A percentile compares a stretch with the other conserved stretches of the same genome.
phyloP scores from a whole-genome alignment of 2,113 vertebrate species.

The Burhinus oedicnemus region DNA sequence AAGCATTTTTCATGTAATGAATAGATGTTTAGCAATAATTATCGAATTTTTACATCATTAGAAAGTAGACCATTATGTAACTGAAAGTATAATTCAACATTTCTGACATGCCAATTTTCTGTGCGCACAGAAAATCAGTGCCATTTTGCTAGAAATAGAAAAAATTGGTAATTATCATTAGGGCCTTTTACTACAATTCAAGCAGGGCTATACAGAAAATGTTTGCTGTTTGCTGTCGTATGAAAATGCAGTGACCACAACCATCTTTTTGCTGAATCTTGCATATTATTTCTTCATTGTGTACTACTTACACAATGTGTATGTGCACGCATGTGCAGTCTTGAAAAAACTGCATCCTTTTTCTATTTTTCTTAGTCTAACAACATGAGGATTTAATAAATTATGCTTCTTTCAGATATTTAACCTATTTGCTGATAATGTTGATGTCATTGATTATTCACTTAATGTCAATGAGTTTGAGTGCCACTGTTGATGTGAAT shows the following conservation, averaged over 20 bases:
- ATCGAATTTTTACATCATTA: neutral
- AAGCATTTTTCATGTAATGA: neutral
- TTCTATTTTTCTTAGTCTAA: neutral
- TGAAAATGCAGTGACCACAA: neutral
- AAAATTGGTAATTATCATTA: neutral
- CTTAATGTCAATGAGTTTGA: neutral
- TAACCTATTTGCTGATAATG: neutral
- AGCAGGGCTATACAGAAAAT: neutral
- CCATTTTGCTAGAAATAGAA: neutral
- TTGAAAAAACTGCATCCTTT: neutral
- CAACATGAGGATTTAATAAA: neutral
- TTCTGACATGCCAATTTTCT: neutral
- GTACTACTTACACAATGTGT: neutral
- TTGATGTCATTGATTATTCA: neutral
- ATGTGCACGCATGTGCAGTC: accelerated
- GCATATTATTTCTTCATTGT: neutral
- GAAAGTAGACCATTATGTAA: neutral
- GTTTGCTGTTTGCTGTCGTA: neutral
- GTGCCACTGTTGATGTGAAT: accelerated
- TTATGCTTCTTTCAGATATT: neutral
- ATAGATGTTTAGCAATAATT: neutral
- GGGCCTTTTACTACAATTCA: neutral
- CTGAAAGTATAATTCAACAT: neutral
- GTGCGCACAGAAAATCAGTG: neutral
- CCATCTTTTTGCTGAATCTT: neutral